These are phyloP conservation scores for Ashinkailepas kermadecensis DNA, from an alignment of 2,888 invertebrate genomes.

Conservation along the genomic window DNA sequence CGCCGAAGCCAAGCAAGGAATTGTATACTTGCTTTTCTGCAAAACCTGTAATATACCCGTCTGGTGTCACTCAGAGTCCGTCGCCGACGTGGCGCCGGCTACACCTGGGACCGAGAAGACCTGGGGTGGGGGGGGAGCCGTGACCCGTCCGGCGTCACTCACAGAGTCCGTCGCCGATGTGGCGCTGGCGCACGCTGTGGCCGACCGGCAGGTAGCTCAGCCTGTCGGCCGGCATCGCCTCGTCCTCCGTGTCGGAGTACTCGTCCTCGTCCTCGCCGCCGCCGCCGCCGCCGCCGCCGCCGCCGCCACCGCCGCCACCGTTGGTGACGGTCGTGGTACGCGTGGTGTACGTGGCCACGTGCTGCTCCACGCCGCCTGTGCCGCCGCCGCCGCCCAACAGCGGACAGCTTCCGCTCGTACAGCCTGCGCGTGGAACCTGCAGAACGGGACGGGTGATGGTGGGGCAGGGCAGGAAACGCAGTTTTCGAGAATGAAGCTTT, in stretches of 20 bases:
- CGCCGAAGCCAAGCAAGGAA: no score
- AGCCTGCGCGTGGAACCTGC: slow-evolving; percentile 2
- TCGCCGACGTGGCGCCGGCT: no score
- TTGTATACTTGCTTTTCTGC: background rate
- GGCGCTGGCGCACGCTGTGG: background rate
- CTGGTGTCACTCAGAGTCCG: no score
- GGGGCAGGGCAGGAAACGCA: background rate
- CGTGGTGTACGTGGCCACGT: background rate
- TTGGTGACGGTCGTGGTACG: background rate
- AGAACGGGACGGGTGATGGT: background rate
- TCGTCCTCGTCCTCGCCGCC: background rate
- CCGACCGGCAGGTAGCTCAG: background rate
- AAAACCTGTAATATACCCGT: background rate
- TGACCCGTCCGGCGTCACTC: background rate
- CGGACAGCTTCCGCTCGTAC: slow-evolving; percentile 5
- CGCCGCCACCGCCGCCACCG: slow-evolving; percentile 1
- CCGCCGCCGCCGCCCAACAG: background rate
- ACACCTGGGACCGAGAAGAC: no score
- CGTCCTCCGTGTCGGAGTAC: background rate
- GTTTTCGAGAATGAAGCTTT: no score
- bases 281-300: no score
- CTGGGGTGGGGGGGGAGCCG: no score
- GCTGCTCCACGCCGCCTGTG: background rate
- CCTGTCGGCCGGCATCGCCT: background rate
- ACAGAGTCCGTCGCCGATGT: background rate